Conservation (phyloP, 2,797 vertebrate genomes). For the Enteromius anoplus region DNA sequence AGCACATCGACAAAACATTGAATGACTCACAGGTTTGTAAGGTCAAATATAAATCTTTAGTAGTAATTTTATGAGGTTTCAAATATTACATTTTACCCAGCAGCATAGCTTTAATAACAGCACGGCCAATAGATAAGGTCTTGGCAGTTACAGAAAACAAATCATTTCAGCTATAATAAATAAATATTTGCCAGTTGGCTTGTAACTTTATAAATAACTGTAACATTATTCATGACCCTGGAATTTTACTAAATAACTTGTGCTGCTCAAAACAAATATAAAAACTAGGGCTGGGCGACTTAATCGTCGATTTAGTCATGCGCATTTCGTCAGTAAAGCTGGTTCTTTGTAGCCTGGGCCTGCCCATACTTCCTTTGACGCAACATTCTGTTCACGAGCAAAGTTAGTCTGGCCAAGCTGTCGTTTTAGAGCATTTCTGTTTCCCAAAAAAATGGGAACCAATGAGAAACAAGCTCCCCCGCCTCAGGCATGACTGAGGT, state of each 20-base stretch:
- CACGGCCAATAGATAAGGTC: background rate
- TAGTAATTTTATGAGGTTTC: background rate
- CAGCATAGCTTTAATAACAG: background rate
- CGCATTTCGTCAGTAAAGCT: too few species aligned
- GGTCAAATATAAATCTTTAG: background rate
- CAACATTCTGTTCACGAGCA: too few species aligned
- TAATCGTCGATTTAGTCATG: too few species aligned
- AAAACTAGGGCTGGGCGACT: too few species aligned
- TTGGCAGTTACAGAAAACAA: background rate
- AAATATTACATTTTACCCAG: background rate
- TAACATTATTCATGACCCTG: background rate
- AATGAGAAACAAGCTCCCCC: too few species aligned
- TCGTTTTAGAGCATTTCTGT: too few species aligned
- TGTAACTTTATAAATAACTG: background rate
- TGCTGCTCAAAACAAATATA: background rate
- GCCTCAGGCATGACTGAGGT: too few species aligned
- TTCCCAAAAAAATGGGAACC: too few species aligned
- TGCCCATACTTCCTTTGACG: too few species aligned
- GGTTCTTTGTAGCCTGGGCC: too few species aligned
- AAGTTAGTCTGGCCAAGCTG: too few species aligned
- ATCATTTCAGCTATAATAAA: background rate
- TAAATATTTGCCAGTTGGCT: background rate
- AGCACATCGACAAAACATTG: background rate
- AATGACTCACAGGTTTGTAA: background rate
- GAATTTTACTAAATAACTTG: background rate